These are phyloP conservation scores for Portevinia maculata DNA, from an alignment of 2,888 invertebrate species.

Conservation along the genomic window DNA sequence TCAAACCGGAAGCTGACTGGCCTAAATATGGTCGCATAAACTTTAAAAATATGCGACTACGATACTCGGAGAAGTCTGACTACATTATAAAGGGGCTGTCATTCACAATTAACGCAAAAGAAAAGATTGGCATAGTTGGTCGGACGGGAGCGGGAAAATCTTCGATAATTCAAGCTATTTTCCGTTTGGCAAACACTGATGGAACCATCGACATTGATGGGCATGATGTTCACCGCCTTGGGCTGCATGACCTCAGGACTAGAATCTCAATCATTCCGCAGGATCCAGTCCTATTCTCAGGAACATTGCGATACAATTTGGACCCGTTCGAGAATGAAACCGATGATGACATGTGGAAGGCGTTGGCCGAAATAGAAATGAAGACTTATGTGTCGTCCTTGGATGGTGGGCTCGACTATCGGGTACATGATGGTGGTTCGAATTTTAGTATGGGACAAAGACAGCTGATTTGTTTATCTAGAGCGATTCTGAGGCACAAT, in stretches of 20 bases:
- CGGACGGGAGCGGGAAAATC: slow-evolving; percentile 95
- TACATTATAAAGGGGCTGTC: slow-evolving; percentile 89
- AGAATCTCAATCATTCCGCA: slow-evolving; percentile 95
- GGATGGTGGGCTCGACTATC: slow-evolving; percentile 84
- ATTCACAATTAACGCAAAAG: slow-evolving; percentile 84
- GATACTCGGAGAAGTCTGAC: slow-evolving; percentile 87
- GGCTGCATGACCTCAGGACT: slow-evolving; percentile 88
- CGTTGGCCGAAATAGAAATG: slow-evolving; percentile 87
- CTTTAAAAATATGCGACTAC: slow-evolving; percentile 87
- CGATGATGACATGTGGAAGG: slow-evolving; percentile 89
- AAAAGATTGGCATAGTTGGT: slow-evolving; percentile 92
- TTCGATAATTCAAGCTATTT: slow-evolving; percentile 91
- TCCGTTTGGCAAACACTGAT: slow-evolving; percentile 89
- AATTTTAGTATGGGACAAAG: slow-evolving; percentile 93
- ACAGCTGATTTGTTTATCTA: slow-evolving; percentile 91
- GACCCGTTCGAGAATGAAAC: slow-evolving; percentile 90
- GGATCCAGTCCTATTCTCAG: slow-evolving; percentile 92
- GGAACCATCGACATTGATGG: slow-evolving; percentile 90
- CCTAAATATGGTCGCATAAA: slow-evolving; percentile 87
- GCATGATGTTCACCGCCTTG: slow-evolving; percentile 86
- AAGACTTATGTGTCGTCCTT: slow-evolving; percentile 86
- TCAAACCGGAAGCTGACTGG: slow-evolving; percentile 85
- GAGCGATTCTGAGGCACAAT: slow-evolving; percentile 89
- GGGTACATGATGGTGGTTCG: slow-evolving; percentile 88
- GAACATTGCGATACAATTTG: slow-evolving; percentile 91